Percentiles rank a stretch among this genome's conserved stretches.
Conservation (phyloP, 92 coral and sea anemone species). For the Micromussa lordhowensis region DNA sequence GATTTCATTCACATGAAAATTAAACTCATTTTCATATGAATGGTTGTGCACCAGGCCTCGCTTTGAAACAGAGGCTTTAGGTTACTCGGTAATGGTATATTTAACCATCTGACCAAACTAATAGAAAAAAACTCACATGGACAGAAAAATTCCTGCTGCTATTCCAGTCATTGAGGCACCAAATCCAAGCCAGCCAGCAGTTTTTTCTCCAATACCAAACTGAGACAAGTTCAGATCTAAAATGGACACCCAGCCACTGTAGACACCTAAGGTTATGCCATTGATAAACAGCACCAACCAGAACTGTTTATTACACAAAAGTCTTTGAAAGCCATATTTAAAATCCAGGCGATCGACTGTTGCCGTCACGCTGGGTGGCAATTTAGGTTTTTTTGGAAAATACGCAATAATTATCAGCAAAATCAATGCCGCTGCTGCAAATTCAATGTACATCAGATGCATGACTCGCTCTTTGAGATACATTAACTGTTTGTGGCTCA, state of each 20-base stretch:
- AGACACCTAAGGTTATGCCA: slow-evolving; percentile 86
- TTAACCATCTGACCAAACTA: no score
- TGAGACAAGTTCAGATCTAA: slow-evolving; percentile 84
- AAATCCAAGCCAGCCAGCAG: slow-evolving; percentile 95
- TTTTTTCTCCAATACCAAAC: slow-evolving; percentile 75
- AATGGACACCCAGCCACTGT: slow-evolving; percentile 89
- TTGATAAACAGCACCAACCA: slow-evolving; percentile 77
- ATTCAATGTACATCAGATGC: slow-evolving; percentile 81
- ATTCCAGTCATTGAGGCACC: slow-evolving; percentile 87
- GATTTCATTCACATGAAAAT: no score
- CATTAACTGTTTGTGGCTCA: slow-evolving; percentile 52
- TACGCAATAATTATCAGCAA: slow-evolving; percentile 69
- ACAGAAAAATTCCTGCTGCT: slow-evolving; percentile 79
- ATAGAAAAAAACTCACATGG: slow-evolving; percentile 66
- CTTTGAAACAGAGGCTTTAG: no score
- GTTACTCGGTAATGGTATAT: no score
- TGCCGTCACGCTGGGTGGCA: slow-evolving; percentile 91
- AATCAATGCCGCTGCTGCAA: slow-evolving; percentile 70
- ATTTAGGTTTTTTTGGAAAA: slow-evolving; percentile 82
- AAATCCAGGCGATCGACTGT: slow-evolving; percentile 90
- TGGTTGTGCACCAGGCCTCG: no score
- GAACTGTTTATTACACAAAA: slow-evolving; percentile 77
- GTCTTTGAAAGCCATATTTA: slow-evolving; percentile 66
- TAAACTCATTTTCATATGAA: no score
- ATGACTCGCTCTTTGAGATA: slow-evolving; percentile 70